Base-by-base conservation (phyloP, 2,113 vertebrate species). In the Dendropsophus ebraccatus region DNA sequence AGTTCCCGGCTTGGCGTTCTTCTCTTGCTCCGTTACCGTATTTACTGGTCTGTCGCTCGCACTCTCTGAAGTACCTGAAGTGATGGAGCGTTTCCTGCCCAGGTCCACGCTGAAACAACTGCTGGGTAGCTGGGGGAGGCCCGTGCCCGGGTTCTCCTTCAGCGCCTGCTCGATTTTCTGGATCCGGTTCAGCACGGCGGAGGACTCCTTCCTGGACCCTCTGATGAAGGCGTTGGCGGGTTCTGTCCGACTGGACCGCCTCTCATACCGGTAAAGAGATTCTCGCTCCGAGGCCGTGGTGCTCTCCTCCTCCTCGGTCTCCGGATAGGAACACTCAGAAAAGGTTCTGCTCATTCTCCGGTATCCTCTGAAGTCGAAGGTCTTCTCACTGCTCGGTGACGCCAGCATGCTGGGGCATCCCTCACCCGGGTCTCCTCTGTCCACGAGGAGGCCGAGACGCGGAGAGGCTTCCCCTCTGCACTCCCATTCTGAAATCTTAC, bases 401-500 rank as follows among this genome's bases (percentile, higher is more conserved):
- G 97, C 94, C 86, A 96, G 92, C 89, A 97, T 91, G 0, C 96
- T 97, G 85, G 97, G 94, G 89, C 96, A 97, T 92, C 96, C 95
- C 91, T 99, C 97, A 47, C 95, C 95, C 88, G 86, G 91, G 54
- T 91, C 75, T 50, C 92, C 91, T 91, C 96, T 99, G 89, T 99
- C 97, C 88, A 94, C 87, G 54, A 94, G 96, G 23, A 92, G n/a
- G 73, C 94, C 96, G 91, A 93, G 96, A 90, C 95, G 97, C 94
- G 97, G 94, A 19, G 94, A 92, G 49, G 89, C 78, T 87, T 95
- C 96, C 85, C 92, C 94, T 84, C 96, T 95, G 92, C 96, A 96
- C 89, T 99, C 97, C 98, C 98, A 99, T 98, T 97, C 96, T 86
- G 97, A 96, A 91, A 99, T 98, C 92, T 97, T 98, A 92, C 96